Evolutionary conservation across 2,113 vertebrate species (phyloP).

Genomic region (Thamnaconus septentrionalis): DNA sequence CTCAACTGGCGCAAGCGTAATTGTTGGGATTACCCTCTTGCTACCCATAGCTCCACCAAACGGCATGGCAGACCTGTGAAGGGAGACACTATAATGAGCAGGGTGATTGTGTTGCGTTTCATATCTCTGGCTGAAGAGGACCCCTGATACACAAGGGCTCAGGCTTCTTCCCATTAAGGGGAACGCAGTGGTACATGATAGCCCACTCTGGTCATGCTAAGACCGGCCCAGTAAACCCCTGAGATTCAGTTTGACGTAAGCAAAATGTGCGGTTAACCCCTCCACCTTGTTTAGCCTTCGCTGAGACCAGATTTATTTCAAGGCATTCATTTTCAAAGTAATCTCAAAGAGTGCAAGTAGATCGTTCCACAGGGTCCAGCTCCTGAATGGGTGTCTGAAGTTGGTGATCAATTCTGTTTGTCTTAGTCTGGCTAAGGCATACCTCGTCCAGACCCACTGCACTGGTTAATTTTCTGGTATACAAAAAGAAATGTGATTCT

Average conservation of each 20-base stretch:
- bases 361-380: slow-evolving; percentile 19
- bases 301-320: slow-evolving; percentile 30
- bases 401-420: too few relatives aligned
- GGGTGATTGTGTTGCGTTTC: background rate
- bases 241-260: slow-evolving; percentile 6
- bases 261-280: background rate
- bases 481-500: slow-evolving; percentile 48
- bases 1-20: slow-evolving; percentile 70
- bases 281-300: background rate
- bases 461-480: slow-evolving; percentile 41
- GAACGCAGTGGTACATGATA: slow-evolving; percentile 11
- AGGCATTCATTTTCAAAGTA: slow-evolving; percentile 15
- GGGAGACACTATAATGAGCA: background rate
- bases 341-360: slow-evolving; percentile 18
- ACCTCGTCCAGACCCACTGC: slow-evolving; percentile 5
- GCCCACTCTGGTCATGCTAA: background rate
- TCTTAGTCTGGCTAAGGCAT: too few relatives aligned
- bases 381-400: slow-evolving; percentile 23
- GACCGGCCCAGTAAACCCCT: background rate
- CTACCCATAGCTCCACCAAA: slow-evolving; percentile 78
- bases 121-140: background rate
- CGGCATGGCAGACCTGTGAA: slow-evolving; percentile 82
- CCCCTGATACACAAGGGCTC: too few relatives aligned
- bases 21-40: slow-evolving; percentile 66
- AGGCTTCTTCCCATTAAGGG: background rate